Percentiles rank a stretch among this genome's conserved stretches.
These are phyloP conservation scores for Bathynomus jamesi DNA, from an alignment of 1,140 invertebrate species.

Conservation along the genomic window DNA sequence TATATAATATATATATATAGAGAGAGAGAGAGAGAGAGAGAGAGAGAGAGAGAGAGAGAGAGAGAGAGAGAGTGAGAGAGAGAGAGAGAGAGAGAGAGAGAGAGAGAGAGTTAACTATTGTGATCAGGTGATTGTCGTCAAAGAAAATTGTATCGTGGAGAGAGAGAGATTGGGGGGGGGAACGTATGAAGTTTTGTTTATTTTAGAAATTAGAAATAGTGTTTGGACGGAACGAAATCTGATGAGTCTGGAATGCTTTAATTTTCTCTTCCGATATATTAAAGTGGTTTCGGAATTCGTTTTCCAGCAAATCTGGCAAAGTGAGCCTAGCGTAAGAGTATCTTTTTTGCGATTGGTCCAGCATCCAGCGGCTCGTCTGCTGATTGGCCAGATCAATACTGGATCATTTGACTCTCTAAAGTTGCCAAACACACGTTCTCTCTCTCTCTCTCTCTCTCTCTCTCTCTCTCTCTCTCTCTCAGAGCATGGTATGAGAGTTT, in stretches of 20 bases:
- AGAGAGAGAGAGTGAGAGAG: not conserved
- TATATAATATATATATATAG: not conserved
- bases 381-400: slow-evolving; percentile 1
- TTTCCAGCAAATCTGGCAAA: slow-evolving; percentile 1
- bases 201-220: no score
- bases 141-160: no score
- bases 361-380: not conserved
- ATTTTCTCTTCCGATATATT: not conserved
- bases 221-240: no score
- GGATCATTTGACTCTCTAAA: not conserved
- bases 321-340: not conserved
- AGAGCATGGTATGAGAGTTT: no score
- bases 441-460: not conserved
- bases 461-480: not conserved
- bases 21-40: not conserved
- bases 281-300: not conserved
- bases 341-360: not conserved
- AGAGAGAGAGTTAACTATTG: not conserved
- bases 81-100: not conserved
- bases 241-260: not conserved
- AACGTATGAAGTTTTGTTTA: no score
- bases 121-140: no score
- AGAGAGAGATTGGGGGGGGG: no score
- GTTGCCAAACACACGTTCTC: not conserved
- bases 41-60: not conserved